Conservation (phyloP, 2,797 vertebrate genomes). For the Gymnopithys bicolor region DNA sequence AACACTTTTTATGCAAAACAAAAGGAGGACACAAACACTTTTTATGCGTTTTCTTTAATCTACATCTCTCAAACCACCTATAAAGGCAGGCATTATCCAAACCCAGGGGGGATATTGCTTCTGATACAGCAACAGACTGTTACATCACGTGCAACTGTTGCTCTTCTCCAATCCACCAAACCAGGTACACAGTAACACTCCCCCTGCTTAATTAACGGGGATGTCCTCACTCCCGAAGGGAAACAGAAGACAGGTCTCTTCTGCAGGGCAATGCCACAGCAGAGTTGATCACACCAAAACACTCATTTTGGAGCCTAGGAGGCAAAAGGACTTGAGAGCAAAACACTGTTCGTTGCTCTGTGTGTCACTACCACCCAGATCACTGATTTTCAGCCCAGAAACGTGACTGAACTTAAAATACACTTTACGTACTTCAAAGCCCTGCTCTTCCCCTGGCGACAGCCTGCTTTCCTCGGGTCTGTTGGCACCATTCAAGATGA, state of each 20-base stretch:
- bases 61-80: background rate
- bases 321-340: background rate
- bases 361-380: background rate
- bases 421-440: accelerated
- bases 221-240: background rate
- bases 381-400: background rate
- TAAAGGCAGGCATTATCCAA: background rate
- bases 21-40: accelerated
- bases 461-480: accelerated
- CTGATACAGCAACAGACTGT: background rate
- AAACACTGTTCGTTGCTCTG: background rate
- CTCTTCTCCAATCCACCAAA: background rate
- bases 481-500: background rate
- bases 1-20: background rate
- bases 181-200: background rate
- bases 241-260: accelerated
- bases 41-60: background rate
- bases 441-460: background rate
- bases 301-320: background rate
- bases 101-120: background rate
- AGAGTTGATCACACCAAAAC: background rate
- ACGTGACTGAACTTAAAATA: accelerated
- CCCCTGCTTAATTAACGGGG: background rate
- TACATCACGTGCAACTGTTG: accelerated
- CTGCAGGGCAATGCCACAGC: background rate